Evolutionary conservation across 2,888 invertebrate species (phyloP), one percentile per base, ranked within the genome.

Genomic region (Pyrochroa serraticornis): DNA sequence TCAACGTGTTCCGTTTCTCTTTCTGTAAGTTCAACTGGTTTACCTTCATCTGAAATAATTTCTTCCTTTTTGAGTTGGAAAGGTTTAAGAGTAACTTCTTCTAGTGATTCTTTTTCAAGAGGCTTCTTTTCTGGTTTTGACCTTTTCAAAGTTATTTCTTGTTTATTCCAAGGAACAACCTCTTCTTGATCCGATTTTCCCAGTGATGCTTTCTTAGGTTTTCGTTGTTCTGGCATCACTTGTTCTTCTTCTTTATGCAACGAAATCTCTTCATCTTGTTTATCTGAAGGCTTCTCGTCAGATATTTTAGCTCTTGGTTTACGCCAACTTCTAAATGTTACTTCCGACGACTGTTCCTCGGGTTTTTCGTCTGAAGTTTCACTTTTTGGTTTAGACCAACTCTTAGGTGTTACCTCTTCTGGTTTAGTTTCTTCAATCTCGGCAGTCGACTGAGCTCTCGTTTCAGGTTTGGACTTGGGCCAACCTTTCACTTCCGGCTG

Each of bases 141-240:
- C 62, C 72, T 78, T 60, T 84, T 86, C 6, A 85, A 70, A 34
- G 72, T 76, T 14, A 84, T 79, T 58, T 82, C 81, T 77, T 89
- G 87, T 69, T 89, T 84, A 7, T 84, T 88, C 85, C 85, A 85
- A 8, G 84, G 82, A 60, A 66, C 12, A 58, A 54, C 54, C 60
- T 67, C 70, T 51, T 63, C 64, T 44, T 64, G 60, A 58, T 67
- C 61, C 51, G 67, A 52, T 48, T 31, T 45, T 62, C 5, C 22
- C 22, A 22, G 22, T 22, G 22, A 5, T 22, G 22, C 5, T 22
- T 22, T 22, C 22, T 22, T 22, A 2, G 22, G 3, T 22, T 22
- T 22, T 22, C 3, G 22, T 22, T 22, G 22, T 5, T 22, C 5
- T 22, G 22, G 22, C 2, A 5, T 22, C 5, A 5, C 5, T 22